phyloP scores from a whole-genome alignment of 1,140 invertebrate species.

The Halotydeus destructor region DNA sequence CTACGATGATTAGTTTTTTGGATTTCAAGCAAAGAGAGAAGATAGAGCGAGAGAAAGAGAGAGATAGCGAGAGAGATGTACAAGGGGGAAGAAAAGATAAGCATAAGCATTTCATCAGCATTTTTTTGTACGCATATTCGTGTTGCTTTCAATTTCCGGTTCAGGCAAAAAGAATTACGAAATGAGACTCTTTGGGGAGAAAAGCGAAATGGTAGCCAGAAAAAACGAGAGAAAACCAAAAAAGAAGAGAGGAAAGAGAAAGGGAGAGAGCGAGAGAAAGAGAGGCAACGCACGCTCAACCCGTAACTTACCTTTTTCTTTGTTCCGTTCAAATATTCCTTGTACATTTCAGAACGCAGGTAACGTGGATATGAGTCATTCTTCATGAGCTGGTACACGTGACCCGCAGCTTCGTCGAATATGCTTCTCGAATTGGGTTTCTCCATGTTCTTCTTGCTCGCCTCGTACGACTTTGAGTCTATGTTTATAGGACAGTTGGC shows the following conservation, averaged over 20 bases:
- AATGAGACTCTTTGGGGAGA: background rate
- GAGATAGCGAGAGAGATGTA: conserved; percentile 11
- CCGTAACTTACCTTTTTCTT: conserved; percentile 63
- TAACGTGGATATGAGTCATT: conserved; percentile 95
- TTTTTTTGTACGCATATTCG: conserved; percentile 2
- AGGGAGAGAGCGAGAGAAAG: background rate
- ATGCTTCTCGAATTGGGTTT: conserved; percentile 67
- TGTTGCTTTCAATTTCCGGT: no score
- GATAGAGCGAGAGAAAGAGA: conserved; percentile 10
- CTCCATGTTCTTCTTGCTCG: conserved; percentile 48
- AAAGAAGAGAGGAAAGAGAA: background rate
- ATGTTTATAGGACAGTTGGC: conserved; percentile 92
- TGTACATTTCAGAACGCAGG: conserved; percentile 94
- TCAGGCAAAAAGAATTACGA: no score
- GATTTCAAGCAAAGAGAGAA: conserved; percentile 13
- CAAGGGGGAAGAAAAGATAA: background rate
- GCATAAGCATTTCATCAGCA: no score
- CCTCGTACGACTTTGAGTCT: conserved; percentile 64
- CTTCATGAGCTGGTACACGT: conserved; percentile 98
- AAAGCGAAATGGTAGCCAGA: background rate
- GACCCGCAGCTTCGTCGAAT: conserved; percentile 91
- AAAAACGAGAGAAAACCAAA: conserved; percentile 8
- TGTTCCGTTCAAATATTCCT: conserved; percentile 81
- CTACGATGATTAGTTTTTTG: conserved; percentile 32
- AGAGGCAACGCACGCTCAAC: no score